phyloP scores from a whole-genome alignment of 2,113 vertebrate species.

The Dasypus novemcinctus region DNA sequence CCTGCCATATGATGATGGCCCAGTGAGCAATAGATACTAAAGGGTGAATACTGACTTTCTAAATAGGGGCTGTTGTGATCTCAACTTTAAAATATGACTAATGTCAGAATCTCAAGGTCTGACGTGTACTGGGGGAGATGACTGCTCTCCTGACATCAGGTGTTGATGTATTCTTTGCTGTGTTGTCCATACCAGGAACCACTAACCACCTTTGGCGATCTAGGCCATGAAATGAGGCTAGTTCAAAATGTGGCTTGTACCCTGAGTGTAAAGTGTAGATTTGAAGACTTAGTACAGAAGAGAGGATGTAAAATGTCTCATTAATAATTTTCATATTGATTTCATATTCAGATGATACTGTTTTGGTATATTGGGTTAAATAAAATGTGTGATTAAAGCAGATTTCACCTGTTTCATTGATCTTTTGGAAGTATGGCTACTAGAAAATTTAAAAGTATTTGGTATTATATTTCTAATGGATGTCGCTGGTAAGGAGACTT shows the following conservation, averaged over 20 bases:
- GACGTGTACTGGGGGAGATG: neutral
- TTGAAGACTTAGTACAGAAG: neutral
- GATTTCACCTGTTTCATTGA: neutral
- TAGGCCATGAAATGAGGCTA: neutral
- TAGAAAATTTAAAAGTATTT: conserved; percentile 8
- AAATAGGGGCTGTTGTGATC: neutral
- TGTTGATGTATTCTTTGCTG: neutral
- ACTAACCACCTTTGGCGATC: no score
- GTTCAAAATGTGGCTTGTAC: neutral
- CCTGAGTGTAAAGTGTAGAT: neutral
- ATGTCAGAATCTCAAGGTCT: neutral
- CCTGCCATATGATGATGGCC: neutral
- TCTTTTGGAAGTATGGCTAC: neutral
- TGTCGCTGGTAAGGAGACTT: neutral
- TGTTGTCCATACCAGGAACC: neutral
- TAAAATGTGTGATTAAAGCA: conserved; percentile 36
- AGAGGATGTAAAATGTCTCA: neutral
- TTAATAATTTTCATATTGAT: conserved; percentile 8
- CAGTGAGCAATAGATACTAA: neutral
- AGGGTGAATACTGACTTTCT: neutral
- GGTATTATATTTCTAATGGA: neutral
- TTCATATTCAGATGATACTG: neutral
- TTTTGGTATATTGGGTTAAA: neutral
- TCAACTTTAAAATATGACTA: neutral
- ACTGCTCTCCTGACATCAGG: fast-evolving